Evolutionary conservation across 1,140 invertebrate genomes (phyloP).

Genomic region (Aphelenchoides fujianensis): DNA sequence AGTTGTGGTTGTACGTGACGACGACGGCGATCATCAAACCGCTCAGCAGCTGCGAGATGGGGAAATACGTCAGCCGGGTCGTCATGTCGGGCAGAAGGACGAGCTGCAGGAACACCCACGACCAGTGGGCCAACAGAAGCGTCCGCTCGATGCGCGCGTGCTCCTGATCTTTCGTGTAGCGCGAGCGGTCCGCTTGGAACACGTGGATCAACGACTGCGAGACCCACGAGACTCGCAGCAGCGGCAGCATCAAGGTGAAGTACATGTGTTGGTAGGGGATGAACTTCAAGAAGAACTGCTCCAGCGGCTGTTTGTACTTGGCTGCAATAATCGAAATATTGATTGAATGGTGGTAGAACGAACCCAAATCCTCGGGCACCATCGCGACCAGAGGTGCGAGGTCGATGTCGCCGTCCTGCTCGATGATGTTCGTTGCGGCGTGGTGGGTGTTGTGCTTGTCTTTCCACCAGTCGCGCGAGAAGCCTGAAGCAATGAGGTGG

Average conservation of each 20-base stretch:
- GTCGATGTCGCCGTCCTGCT: conserved; percentile 60
- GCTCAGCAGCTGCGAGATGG: conserved; percentile 52
- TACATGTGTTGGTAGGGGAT: conserved; percentile 61
- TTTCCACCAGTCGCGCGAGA: conserved; percentile 62
- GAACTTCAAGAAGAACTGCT: conserved; percentile 53
- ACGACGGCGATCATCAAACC: conserved; percentile 56
- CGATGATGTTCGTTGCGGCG: conserved; percentile 61
- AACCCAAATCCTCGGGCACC: conserved; percentile 35
- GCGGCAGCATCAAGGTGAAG: conserved; percentile 57
- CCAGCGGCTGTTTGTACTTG: conserved; percentile 56
- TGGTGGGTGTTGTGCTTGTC: conserved; percentile 61
- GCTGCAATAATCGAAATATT: too few relatives aligned
- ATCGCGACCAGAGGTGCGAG: conserved; percentile 55
- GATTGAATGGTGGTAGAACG: too few relatives aligned
- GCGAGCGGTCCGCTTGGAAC: conserved; percentile 37
- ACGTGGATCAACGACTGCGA: conserved; percentile 51
- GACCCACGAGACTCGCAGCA: conserved; percentile 56
- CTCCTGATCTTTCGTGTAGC: conserved; percentile 45
- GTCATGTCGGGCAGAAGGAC: conserved; percentile 46
- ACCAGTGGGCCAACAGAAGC: conserved; percentile 44
- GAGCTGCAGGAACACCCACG: conserved; percentile 57
- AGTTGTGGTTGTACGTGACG: conserved; percentile 61
- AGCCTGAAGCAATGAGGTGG: too few relatives aligned
- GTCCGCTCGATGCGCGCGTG: conserved; percentile 53
- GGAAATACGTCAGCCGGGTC: conserved; percentile 52